Evolutionary conservation across 2,888 invertebrate species (phyloP).

Genomic region (Siphlonurus alternatus): DNA sequence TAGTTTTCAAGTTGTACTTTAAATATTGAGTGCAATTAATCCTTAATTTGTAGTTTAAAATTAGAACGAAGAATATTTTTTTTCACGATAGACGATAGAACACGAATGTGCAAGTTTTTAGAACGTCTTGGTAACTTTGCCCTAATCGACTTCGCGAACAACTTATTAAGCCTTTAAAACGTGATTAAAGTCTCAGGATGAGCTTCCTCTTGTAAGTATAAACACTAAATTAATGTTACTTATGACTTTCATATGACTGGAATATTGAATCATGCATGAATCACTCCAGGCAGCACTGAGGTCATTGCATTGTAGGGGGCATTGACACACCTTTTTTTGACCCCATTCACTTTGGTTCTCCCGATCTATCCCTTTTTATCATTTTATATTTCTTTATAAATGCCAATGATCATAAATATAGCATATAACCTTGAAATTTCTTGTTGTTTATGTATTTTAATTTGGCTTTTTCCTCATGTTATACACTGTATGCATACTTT

Average conservation of each 20-base stretch:
- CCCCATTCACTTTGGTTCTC: background rate
- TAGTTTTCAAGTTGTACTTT: background rate
- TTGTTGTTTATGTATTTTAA: too few species aligned
- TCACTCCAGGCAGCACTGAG: background rate
- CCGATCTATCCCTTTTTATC: too few species aligned
- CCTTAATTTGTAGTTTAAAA: background rate
- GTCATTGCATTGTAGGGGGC: background rate
- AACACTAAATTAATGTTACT: background rate
- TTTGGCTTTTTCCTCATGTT: too few species aligned
- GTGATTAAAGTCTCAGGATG: background rate
- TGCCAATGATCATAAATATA: too few species aligned
- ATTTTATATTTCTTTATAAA: too few species aligned
- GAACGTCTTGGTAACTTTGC: background rate
- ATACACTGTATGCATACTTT: too few species aligned
- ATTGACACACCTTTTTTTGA: background rate
- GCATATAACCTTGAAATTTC: too few species aligned
- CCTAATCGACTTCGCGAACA: background rate
- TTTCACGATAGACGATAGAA: background rate
- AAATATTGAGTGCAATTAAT: background rate
- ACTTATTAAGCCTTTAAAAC: background rate
- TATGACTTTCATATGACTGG: background rate
- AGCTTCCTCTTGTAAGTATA: background rate
- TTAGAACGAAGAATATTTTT: background rate
- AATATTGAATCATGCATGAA: background rate
- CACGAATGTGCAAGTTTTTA: background rate